Evolutionary conservation across 2,113 vertebrate species (phyloP).

Genomic region (Xiphophorus maculatus): DNA sequence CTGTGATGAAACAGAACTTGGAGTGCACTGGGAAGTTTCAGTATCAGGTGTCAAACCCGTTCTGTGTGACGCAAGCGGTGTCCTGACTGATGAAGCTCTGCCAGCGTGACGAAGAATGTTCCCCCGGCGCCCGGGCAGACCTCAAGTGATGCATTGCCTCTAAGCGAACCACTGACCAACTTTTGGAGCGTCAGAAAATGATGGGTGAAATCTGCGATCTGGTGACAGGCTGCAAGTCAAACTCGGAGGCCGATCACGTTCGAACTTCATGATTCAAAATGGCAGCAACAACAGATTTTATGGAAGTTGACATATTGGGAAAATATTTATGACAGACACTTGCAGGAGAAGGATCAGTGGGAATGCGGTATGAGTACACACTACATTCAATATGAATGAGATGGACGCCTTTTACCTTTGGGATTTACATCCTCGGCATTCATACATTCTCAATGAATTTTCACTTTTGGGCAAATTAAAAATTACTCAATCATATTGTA

Average conservation of each 20-base stretch:
- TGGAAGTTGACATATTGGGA: conserved; percentile 19
- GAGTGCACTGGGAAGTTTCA: not conserved
- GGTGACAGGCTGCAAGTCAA: conserved; percentile 46
- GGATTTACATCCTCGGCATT: not conserved
- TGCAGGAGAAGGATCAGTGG: not conserved
- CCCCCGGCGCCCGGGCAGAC: conserved; percentile 15
- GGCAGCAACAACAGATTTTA: conserved; percentile 38
- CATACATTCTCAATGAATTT: not conserved
- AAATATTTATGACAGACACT: conserved; percentile 25
- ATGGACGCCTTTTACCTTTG: not conserved
- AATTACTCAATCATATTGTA: not conserved
- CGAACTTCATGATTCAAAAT: conserved; percentile 40
- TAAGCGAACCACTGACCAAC: conserved; percentile 21
- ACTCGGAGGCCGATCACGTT: conserved; percentile 34
- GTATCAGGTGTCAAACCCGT: not conserved
- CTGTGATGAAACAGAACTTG: not conserved
- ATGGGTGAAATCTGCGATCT: conserved; percentile 30
- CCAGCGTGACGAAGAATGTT: conserved; percentile 26
- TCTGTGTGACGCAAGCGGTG: conserved; percentile 35
- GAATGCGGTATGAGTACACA: not conserved
- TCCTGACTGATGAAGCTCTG: conserved; percentile 44
- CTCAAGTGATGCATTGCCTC: conserved; percentile 10
- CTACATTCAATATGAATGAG: not conserved
- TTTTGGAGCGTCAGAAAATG: conserved; percentile 9
- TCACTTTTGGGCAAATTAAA: not conserved